Conservation (phyloP, 2,888 invertebrate species). For the Exephanes ischioxanthus region DNA sequence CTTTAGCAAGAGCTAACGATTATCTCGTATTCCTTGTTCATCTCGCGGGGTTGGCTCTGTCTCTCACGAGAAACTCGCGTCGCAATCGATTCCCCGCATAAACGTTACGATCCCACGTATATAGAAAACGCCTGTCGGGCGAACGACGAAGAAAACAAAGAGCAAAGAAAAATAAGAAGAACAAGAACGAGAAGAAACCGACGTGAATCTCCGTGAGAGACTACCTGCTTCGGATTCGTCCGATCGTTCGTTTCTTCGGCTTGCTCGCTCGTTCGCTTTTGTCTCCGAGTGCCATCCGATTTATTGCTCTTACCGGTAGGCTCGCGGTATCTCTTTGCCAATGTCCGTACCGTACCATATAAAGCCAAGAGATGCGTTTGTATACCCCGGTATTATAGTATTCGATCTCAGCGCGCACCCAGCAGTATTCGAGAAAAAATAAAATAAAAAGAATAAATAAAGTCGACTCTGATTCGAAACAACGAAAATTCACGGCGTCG, state of each 20-base stretch:
- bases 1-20: constrained; percentile 14
- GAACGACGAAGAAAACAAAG: constrained; percentile 26
- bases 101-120: constrained; percentile 42
- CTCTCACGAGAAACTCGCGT: constrained; percentile 15
- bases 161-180: constrained; percentile 35
- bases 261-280: constrained; percentile 65
- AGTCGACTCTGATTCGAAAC: constrained; percentile 50
- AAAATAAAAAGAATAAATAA: constrained; percentile 49
- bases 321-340: constrained; percentile 71
- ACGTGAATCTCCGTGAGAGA: constrained; percentile 52
- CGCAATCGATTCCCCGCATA: constrained; percentile 57
- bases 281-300: constrained; percentile 71
- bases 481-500: constrained; percentile 66
- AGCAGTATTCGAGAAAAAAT: constrained; percentile 32
- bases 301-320: constrained; percentile 70
- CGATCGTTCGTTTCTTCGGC: constrained; percentile 30
- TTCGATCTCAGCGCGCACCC: constrained; percentile 30
- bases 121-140: constrained; percentile 8
- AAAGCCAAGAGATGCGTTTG: constrained; percentile 53
- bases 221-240: constrained; percentile 57
- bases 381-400: constrained; percentile 17
- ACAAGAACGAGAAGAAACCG: constrained; percentile 16
- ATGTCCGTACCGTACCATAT: constrained; percentile 68
- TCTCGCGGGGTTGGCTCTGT: background rate
- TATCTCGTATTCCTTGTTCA: constrained; percentile 8